Evolutionary conservation across 2,888 invertebrate genomes (phyloP).

Genomic region (Scaptodrosophila latifasciaeformis): DNA sequence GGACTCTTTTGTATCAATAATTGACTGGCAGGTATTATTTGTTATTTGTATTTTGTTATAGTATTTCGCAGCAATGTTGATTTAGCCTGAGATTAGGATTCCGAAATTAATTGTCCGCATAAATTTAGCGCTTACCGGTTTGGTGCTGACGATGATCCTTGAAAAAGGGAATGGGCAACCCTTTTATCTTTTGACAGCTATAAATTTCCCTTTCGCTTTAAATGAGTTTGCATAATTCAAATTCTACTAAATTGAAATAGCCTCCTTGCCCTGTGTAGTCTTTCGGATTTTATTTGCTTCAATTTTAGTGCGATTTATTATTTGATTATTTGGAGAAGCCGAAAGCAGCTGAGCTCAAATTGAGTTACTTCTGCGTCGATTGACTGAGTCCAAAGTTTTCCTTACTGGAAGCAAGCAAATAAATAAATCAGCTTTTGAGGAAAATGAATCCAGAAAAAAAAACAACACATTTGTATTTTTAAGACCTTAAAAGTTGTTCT

Average conservation of each 20-base stretch:
- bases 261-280: background rate
- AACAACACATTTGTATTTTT: too few species aligned
- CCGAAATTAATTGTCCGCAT: slow-evolving; percentile 67
- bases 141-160: background rate
- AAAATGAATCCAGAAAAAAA: too few species aligned
- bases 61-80: slow-evolving; percentile 30
- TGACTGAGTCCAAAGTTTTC: too few species aligned
- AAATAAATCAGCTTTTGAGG: too few species aligned
- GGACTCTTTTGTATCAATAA: slow-evolving; percentile 12
- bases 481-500: too few species aligned
- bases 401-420: too few species aligned
- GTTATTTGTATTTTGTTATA: slow-evolving; percentile 16
- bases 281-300: slow-evolving; percentile 37
- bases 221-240: slow-evolving; percentile 60
- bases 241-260: slow-evolving; percentile 45
- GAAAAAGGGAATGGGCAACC: slow-evolving; percentile 7
- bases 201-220: slow-evolving; percentile 52
- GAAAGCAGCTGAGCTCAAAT: too few species aligned
- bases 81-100: slow-evolving; percentile 56
- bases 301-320: slow-evolving; percentile 41
- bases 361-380: too few species aligned
- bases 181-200: slow-evolving; percentile 31
- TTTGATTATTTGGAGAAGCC: slow-evolving; percentile 5
- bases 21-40: slow-evolving; percentile 30
- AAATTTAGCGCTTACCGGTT: slow-evolving; percentile 36